These are phyloP conservation scores for Idaea biselata DNA, from an alignment of 2,888 invertebrate genomes.

Conservation along the genomic window DNA sequence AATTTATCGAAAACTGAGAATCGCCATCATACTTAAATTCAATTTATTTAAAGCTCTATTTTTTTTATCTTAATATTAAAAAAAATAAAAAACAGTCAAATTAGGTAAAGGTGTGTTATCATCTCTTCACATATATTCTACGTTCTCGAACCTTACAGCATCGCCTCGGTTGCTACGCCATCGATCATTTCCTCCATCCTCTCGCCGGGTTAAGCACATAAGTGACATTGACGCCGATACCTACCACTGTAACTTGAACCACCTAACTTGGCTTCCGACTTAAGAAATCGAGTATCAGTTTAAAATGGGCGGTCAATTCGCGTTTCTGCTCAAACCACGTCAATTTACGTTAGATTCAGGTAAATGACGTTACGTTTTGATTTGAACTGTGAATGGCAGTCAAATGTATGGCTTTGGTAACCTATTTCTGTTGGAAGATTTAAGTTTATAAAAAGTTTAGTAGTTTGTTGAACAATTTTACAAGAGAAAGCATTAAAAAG, in stretches of 20 bases:
- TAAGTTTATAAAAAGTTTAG: conserved; percentile 12
- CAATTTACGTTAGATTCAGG: conserved; percentile 63
- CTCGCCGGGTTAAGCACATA: conserved; percentile 80
- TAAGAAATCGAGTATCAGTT: conserved; percentile 41
- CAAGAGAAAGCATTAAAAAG: too few species aligned
- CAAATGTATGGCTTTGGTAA: conserved; percentile 21
- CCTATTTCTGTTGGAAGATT: neutral
- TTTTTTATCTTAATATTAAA: too few species aligned
- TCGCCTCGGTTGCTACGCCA: conserved; percentile 64
- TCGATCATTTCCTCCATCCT: conserved; percentile 79
- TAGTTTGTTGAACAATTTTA: conserved; percentile 3
- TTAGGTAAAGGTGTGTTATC: conserved; percentile 24
- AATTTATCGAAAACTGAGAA: too few species aligned
- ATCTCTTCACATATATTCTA: conserved; percentile 44
- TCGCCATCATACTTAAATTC: too few species aligned
- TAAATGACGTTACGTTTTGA: conserved; percentile 69
- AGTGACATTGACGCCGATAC: conserved; percentile 77
- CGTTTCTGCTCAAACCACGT: conserved; percentile 57
- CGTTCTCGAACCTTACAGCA: conserved; percentile 56
- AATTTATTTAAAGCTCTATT: too few species aligned
- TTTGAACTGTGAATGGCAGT: conserved; percentile 62
- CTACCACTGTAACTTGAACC: conserved; percentile 53
- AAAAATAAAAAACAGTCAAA: neutral
- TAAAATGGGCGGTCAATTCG: conserved; percentile 50
- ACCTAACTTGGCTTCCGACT: conserved; percentile 33